Conservation (phyloP, 1,140 invertebrate species). For the Sarcophaga peregrina region DNA sequence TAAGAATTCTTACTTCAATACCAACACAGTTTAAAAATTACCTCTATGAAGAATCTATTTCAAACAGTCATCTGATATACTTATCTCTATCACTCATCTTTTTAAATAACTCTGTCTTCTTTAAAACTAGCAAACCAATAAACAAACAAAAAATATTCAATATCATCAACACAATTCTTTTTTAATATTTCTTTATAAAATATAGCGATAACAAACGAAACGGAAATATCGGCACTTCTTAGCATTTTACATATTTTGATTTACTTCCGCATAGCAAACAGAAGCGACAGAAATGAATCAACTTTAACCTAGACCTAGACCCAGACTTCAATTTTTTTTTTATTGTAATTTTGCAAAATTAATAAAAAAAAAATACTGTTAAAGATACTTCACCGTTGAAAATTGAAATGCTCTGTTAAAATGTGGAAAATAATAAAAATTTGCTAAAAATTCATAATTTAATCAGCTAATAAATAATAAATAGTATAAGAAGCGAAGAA, state of each 20-base stretch:
- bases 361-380: background rate
- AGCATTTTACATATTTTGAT: background rate
- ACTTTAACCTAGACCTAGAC: slow-evolving; percentile 36
- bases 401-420: background rate
- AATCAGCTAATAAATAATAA: background rate
- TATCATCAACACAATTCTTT: no score
- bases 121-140: no score
- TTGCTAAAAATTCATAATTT: background rate
- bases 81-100: no score
- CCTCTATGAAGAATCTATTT: no score
- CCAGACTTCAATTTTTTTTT: background rate
- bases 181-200: no score
- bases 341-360: background rate
- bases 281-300: slow-evolving; percentile 14
- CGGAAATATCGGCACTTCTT: slow-evolving; percentile 6
- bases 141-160: no score
- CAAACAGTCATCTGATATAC: no score
- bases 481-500: background rate
- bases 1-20: no score
- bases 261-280: slow-evolving; percentile 32
- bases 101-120: no score
- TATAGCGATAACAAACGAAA: background rate
- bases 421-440: background rate
- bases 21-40: no score
- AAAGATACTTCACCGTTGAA: slow-evolving; percentile 12